phyloP scores from a whole-genome alignment of 2,113 vertebrate genomes.

The Rostratula benghalensis region DNA sequence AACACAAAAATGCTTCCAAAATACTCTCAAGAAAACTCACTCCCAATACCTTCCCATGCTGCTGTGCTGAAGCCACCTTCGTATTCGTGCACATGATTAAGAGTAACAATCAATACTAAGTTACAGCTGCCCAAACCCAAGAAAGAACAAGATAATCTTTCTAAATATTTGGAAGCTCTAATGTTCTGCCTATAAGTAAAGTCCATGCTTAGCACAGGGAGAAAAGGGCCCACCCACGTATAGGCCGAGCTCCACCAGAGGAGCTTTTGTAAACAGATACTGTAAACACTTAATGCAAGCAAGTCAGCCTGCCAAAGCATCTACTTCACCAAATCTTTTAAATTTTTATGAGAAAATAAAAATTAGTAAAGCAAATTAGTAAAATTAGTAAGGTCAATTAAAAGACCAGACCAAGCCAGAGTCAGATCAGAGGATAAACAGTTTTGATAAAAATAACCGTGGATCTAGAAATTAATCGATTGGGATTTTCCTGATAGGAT shows the following conservation, averaged over 20 bases:
- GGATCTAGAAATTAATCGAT: not conserved
- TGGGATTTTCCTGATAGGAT: not conserved
- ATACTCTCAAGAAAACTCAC: not conserved
- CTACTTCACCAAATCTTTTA: not conserved
- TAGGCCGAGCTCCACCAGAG: not conserved
- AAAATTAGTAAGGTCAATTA: not conserved
- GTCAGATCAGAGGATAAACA: accelerated
- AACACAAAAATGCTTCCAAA: not conserved
- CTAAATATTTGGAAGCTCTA: not conserved
- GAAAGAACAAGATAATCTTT: not conserved
- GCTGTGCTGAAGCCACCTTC: not conserved
- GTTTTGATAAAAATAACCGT: not conserved
- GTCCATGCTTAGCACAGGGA: not conserved
- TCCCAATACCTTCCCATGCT: not conserved
- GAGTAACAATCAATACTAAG: not conserved
- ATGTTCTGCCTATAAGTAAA: not conserved
- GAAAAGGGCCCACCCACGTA: not conserved
- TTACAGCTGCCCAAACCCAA: not conserved
- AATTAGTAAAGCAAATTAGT: not conserved
- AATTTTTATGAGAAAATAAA: not conserved
- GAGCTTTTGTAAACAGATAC: not conserved
- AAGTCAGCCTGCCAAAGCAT: not conserved
- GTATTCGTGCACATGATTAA: not conserved
- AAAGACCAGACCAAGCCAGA: not conserved
- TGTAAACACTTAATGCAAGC: not conserved